phyloP scores from a whole-genome alignment of 2,797 vertebrate species.

The Sebastes diaconus region DNA sequence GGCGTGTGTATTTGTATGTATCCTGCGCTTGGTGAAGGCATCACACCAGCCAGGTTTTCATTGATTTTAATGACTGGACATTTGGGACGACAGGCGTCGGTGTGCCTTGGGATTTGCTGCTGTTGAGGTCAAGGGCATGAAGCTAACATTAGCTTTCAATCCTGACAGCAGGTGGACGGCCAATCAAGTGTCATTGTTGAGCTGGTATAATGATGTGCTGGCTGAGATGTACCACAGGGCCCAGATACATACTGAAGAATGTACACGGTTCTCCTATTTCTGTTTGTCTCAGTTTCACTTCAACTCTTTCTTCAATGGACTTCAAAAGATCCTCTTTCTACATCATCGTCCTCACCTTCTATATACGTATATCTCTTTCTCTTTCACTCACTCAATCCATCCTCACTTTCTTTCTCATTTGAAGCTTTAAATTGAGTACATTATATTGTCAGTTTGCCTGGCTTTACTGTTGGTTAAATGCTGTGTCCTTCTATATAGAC shows the following conservation, averaged over 20 bases:
- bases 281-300: background rate
- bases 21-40: background rate
- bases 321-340: background rate
- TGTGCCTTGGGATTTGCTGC: slow-evolving; percentile 24
- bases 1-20: slow-evolving; percentile 4
- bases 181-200: slow-evolving; percentile 6
- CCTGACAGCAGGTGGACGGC: slow-evolving; percentile 22
- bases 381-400: background rate
- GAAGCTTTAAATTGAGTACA: background rate
- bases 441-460: background rate
- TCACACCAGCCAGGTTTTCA: background rate
- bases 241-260: background rate
- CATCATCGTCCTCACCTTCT: background rate
- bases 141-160: slow-evolving; percentile 20
- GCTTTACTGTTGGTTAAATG: background rate
- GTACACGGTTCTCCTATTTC: background rate
- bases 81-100: slow-evolving; percentile 6
- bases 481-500: background rate
- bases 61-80: slow-evolving; percentile 44
- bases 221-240: background rate
- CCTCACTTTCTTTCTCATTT: background rate
- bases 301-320: background rate
- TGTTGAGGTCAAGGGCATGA: slow-evolving; percentile 33
- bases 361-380: background rate
- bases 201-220: slow-evolving; percentile 19